Conservation (phyloP, 2,888 invertebrate species). For the Galeopsomyia nigrocyanea region DNA sequence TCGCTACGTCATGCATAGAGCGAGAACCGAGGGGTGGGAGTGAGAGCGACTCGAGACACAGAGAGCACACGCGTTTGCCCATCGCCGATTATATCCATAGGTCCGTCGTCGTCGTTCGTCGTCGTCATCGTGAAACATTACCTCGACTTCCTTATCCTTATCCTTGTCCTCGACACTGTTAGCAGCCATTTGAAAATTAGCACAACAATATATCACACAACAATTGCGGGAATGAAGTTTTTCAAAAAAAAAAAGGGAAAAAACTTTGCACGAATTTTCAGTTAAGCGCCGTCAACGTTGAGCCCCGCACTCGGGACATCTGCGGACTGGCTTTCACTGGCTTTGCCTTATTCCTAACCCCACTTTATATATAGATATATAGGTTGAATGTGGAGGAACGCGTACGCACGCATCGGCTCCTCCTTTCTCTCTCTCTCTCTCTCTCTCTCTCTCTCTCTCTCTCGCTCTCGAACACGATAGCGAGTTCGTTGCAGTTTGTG, state of each 20-base stretch:
- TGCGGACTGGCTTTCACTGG: constrained; percentile 29
- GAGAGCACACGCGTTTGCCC: background rate
- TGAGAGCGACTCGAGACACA: background rate
- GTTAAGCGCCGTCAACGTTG: background rate
- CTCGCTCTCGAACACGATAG: no score
- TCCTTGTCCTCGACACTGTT: no score
- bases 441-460: no score
- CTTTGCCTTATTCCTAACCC: constrained; percentile 27
- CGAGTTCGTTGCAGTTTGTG: no score
- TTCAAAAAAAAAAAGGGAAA: background rate
- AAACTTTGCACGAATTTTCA: background rate
- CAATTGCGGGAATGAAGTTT: no score
- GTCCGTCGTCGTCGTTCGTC: no score
- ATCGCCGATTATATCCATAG: no score
- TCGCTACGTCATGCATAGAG: background rate
- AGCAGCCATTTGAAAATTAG: no score
- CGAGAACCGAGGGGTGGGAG: background rate
- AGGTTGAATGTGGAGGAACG: no score
- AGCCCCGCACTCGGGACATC: constrained; percentile 38
- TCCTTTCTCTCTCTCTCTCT: no score
- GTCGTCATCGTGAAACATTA: constrained; percentile 3
- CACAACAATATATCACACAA: no score
- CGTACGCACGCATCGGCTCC: no score
- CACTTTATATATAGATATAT: constrained; percentile 15
- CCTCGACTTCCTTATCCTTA: constrained; percentile 30